Evolutionary conservation across 2,888 invertebrate species (phyloP).

Genomic region (Paralinhomoeus sp.): DNA sequence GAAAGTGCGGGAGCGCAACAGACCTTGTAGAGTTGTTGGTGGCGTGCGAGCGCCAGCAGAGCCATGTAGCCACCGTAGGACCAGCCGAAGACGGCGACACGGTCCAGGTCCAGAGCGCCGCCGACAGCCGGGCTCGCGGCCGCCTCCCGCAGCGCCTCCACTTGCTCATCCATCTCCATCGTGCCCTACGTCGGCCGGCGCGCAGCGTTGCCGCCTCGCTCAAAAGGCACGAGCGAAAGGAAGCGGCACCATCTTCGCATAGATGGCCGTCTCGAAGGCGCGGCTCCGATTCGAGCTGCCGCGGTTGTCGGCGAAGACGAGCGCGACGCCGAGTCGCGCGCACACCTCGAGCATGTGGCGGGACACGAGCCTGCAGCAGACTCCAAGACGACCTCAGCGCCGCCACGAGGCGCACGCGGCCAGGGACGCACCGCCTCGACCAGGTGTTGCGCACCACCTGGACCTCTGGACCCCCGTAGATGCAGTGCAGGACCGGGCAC

Average conservation of each 20-base stretch:
- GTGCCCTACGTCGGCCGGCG: constrained; percentile 40
- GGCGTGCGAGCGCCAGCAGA: constrained; percentile 70
- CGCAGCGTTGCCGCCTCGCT: neutral
- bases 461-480: constrained; percentile 94
- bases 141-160: constrained; percentile 67
- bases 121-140: constrained; percentile 40
- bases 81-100: constrained; percentile 93
- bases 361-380: too few relatives aligned
- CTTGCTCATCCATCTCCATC: constrained; percentile 77
- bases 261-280: constrained; percentile 68
- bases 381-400: too few relatives aligned
- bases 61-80: constrained; percentile 96
- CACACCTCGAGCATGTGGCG: too few relatives aligned
- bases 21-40: constrained; percentile 79
- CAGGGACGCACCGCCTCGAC: neutral
- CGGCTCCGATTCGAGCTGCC: constrained; percentile 81
- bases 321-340: constrained; percentile 58
- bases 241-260: constrained; percentile 47
- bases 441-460: constrained; percentile 67
- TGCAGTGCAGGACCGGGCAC: constrained; percentile 79
- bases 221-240: too few relatives aligned
- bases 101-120: constrained; percentile 64
- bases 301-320: constrained; percentile 76
- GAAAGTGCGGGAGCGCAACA: too few relatives aligned
- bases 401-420: too few relatives aligned